A percentile compares a stretch with the other conserved stretches of the same genome.
Evolutionary conservation across 35 echinoderm and acorn worm species (phyloP).

Genomic region (Ophiothrix spiculata): DNA sequence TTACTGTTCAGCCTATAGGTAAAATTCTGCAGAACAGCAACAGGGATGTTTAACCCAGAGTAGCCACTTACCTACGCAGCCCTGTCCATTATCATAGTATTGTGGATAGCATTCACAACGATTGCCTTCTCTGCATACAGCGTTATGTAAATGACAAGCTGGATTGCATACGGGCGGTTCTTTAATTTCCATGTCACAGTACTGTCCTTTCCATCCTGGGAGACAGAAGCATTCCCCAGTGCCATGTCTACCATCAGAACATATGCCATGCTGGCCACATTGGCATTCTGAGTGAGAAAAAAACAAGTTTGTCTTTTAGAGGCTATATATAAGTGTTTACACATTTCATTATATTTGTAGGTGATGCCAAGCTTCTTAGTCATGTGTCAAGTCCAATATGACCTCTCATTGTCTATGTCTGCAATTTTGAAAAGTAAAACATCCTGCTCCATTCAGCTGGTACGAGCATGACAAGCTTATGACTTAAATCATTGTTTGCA

Average conservation of each 20-base stretch:
- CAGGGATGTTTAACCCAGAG: too few species aligned
- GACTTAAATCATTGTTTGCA: too few species aligned
- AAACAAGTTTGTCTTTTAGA: not conserved
- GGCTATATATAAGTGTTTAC: not conserved
- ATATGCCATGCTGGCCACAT: slow-evolving; percentile 49
- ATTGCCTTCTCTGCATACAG: slow-evolving; percentile 59
- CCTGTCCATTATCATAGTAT: slow-evolving; percentile 57
- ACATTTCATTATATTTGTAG: not conserved
- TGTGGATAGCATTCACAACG: slow-evolving; percentile 54
- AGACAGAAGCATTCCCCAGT: slow-evolving; percentile 61
- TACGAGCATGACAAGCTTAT: too few species aligned
- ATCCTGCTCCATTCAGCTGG: too few species aligned
- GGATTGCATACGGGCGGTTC: slow-evolving; percentile 37
- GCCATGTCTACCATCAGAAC: slow-evolving; percentile 25
- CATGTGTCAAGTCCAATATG: not conserved
- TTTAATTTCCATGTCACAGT: slow-evolving; percentile 8
- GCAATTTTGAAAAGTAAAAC: not conserved
- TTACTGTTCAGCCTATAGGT: too few species aligned
- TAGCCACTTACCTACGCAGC: slow-evolving; percentile 60
- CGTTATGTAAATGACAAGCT: slow-evolving; percentile 40
- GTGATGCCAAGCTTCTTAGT: not conserved
- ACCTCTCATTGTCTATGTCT: not conserved
- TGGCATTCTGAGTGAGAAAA: slow-evolving; percentile 47
- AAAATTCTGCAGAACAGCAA: too few species aligned
- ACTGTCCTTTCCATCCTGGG: slow-evolving; percentile 2